These are phyloP conservation scores for Araneus ventricosus DNA, from an alignment of 1,140 invertebrate species.

Conservation along the genomic window DNA sequence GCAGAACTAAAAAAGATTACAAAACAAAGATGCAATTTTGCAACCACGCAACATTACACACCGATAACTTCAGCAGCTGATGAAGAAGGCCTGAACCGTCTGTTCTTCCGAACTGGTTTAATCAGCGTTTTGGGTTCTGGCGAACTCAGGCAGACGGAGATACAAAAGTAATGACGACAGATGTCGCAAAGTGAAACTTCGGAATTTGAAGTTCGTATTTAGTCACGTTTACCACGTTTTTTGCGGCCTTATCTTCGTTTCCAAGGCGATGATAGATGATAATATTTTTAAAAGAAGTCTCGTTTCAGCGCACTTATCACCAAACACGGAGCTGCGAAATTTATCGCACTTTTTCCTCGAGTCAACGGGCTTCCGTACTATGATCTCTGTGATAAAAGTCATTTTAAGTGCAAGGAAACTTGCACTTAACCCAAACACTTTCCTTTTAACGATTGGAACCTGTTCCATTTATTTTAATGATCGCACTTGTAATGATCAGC, in stretches of 20 bases:
- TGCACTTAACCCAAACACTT: neutral
- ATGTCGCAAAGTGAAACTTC: conserved; percentile 59
- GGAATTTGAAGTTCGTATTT: conserved; percentile 47
- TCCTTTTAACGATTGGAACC: neutral
- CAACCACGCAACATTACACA: neutral
- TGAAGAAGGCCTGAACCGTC: neutral
- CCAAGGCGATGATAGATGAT: neutral
- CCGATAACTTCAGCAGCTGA: neutral
- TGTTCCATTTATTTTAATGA: neutral
- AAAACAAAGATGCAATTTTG: neutral
- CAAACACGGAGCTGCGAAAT: neutral
- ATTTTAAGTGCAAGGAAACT: neutral
- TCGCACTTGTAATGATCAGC: too few relatives aligned
- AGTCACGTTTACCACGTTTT: conserved; percentile 29
- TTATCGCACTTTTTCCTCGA: neutral
- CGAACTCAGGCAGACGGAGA: conserved; percentile 1
- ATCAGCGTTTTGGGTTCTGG: neutral
- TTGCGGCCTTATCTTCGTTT: neutral
- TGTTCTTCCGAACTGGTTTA: conserved; percentile 1
- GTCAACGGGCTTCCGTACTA: conserved; percentile 7
- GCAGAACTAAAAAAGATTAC: conserved; percentile 2
- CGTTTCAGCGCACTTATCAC: neutral
- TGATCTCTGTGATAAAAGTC: conserved; percentile 13
- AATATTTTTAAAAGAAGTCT: conserved; percentile 4
- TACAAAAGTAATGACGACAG: neutral